Conservation (phyloP, 2,113 vertebrate genomes). For the Polypterus senegalus region DNA sequence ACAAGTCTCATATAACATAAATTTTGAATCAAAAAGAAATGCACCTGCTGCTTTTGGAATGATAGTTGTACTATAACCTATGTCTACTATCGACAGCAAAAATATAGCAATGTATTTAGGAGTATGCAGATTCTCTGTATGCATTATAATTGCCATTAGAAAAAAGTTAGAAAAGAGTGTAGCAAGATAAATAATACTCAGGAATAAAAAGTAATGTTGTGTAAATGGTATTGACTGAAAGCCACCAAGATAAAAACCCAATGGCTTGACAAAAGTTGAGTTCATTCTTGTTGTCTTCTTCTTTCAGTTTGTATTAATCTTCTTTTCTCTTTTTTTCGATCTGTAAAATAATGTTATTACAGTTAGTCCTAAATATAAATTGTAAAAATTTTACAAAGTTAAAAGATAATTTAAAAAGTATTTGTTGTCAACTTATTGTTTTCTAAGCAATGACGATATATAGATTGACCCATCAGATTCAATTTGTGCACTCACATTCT, state of each 20-base stretch:
- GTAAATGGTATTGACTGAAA: constrained; percentile 24
- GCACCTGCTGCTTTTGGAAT: constrained; percentile 33
- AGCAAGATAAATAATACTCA: constrained; percentile 29
- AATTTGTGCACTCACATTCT: no score
- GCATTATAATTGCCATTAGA: constrained; percentile 26
- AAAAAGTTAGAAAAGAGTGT: constrained; percentile 28
- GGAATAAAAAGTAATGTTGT: constrained; percentile 30
- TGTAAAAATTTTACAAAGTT: no score
- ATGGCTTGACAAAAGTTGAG: constrained; percentile 19
- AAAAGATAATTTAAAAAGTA: no score
- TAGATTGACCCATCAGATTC: no score
- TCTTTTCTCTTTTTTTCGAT: no score
- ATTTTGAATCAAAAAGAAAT: constrained; percentile 30
- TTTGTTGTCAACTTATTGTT: no score
- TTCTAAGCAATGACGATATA: no score
- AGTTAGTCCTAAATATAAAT: no score
- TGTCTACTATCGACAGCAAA: constrained; percentile 32
- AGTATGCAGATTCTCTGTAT: constrained; percentile 28
- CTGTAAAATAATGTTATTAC: no score
- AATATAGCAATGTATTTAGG: constrained; percentile 38
- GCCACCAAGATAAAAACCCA: constrained; percentile 21
- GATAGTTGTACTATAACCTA: constrained; percentile 36
- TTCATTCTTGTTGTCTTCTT: background rate
- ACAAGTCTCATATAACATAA: constrained; percentile 28
- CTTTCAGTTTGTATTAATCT: no score